A percentile compares a stretch with the other conserved stretches of the same genome.
Evolutionary conservation across 2,888 invertebrate genomes (phyloP).

Genomic region (Eudasyphora cyanicolor): DNA sequence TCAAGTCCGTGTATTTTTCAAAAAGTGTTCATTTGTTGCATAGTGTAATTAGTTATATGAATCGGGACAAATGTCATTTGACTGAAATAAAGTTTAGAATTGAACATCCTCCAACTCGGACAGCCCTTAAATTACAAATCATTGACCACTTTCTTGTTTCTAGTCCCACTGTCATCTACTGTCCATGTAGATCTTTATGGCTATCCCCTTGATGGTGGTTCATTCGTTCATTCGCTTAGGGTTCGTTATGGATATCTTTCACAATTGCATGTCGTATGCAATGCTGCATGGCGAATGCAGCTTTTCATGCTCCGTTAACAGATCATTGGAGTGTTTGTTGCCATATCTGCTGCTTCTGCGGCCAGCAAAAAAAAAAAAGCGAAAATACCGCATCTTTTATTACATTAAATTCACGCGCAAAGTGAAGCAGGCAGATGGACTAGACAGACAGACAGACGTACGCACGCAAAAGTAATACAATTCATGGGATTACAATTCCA

Average conservation of each 20-base stretch:
- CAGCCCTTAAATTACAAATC: no score
- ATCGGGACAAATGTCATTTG: no score
- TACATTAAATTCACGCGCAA: neutral
- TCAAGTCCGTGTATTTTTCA: no score
- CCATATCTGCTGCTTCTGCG: neutral
- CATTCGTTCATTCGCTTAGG: neutral
- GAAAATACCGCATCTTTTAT: neutral
- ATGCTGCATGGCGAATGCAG: neutral
- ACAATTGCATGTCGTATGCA: neutral
- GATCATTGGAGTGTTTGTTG: constrained; percentile 32
- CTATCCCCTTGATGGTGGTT: neutral
- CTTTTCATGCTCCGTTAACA: constrained; percentile 34
- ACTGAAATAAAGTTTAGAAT: no score
- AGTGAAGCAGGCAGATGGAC: neutral
- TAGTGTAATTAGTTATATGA: no score
- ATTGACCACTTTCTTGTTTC: neutral
- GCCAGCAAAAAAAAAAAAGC: neutral
- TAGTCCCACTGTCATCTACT: neutral
- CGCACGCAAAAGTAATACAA: neutral
- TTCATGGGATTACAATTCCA: neutral
- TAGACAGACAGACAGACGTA: constrained; percentile 24
- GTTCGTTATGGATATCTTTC: neutral
- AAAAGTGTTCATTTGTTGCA: no score
- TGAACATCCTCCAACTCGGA: no score
- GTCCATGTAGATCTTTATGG: no score